Conservation (phyloP, 1,140 invertebrate genomes). For the Drosophila novamexicana region DNA sequence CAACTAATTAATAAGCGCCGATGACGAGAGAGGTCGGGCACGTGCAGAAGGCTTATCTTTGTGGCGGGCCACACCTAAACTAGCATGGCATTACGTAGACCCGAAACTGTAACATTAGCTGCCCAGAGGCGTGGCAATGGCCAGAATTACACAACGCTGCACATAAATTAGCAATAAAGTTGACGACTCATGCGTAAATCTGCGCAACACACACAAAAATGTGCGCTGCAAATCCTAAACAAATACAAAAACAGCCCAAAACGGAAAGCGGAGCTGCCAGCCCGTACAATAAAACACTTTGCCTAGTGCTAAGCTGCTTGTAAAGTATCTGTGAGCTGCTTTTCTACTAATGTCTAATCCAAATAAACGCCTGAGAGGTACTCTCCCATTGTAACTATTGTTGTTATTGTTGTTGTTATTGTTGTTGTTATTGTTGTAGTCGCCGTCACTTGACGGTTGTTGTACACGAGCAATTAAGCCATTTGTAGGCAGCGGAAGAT, state of each 20-base stretch:
- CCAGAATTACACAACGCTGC: slow-evolving; percentile 24
- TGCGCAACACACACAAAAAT: slow-evolving; percentile 20
- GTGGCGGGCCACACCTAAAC: slow-evolving; percentile 38
- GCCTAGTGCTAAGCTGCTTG: slow-evolving; percentile 48
- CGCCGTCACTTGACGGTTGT: slow-evolving; percentile 7
- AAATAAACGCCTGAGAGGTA: slow-evolving; percentile 48
- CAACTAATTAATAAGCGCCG: slow-evolving; percentile 72
- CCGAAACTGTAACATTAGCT: slow-evolving; percentile 46
- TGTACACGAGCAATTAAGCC: slow-evolving; percentile 65
- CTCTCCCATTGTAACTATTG: slow-evolving; percentile 11
- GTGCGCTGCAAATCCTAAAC: slow-evolving; percentile 39
- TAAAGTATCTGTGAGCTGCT: slow-evolving; percentile 62
- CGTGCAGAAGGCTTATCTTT: slow-evolving; percentile 26
- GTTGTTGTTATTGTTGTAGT: slow-evolving; percentile 17
- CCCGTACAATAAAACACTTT: slow-evolving; percentile 44
- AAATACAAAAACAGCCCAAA: slow-evolving; percentile 46
- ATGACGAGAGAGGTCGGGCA: slow-evolving; percentile 27
- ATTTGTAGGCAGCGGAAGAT: slow-evolving; percentile 20
- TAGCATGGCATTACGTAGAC: slow-evolving; percentile 1
- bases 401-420: slow-evolving; percentile 22
- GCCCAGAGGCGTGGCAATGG: slow-evolving; percentile 21
- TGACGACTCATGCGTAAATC: slow-evolving; percentile 66
- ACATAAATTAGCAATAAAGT: slow-evolving; percentile 76
- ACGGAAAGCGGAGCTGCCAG: slow-evolving; percentile 8
- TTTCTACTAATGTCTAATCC: slow-evolving; percentile 64